Conservation (phyloP, 1,140 invertebrate genomes). For the Choristoneura fumiferana region DNA sequence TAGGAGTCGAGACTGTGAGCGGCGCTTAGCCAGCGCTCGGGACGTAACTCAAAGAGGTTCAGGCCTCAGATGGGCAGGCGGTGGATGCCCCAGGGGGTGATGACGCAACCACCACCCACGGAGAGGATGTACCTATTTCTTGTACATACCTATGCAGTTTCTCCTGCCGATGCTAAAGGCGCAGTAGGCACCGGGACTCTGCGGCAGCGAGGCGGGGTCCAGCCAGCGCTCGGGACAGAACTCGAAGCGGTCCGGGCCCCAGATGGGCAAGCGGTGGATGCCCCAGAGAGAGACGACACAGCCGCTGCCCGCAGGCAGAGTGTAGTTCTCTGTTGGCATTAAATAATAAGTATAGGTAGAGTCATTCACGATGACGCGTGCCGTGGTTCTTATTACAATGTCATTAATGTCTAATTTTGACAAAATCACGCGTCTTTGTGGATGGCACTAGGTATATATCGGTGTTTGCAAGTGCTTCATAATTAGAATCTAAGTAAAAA, state of each 20-base stretch:
- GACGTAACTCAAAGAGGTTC: constrained; percentile 23
- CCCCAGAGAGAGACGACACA: constrained; percentile 11
- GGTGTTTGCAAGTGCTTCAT: too few species aligned
- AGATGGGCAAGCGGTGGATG: constrained; percentile 18
- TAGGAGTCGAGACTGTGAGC: not conserved
- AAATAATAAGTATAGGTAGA: not conserved
- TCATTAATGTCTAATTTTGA: too few species aligned
- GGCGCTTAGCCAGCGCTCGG: constrained; percentile 30
- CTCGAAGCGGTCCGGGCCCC: constrained; percentile 23
- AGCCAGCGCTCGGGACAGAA: constrained; percentile 33
- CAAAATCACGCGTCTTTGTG: too few species aligned
- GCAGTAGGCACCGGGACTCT: not conserved
- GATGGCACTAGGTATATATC: too few species aligned
- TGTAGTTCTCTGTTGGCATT: constrained; percentile 25
- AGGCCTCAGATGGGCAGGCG: constrained; percentile 24
- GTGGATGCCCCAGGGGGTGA: constrained; percentile 15
- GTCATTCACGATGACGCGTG: too few species aligned
- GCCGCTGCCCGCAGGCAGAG: constrained; percentile 17
- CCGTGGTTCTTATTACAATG: too few species aligned
- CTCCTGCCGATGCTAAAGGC: constrained; percentile 24
- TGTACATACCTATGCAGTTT: constrained; percentile 26
- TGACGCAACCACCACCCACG: constrained; percentile 9
- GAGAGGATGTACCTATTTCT: constrained; percentile 24
- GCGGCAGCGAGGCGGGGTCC: not conserved
- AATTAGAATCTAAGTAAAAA: too few species aligned